A percentile compares a stretch with the other conserved stretches of the same genome.
Conservation (phyloP, 2,797 vertebrate genomes). For the Aythya fuligula region DNA sequence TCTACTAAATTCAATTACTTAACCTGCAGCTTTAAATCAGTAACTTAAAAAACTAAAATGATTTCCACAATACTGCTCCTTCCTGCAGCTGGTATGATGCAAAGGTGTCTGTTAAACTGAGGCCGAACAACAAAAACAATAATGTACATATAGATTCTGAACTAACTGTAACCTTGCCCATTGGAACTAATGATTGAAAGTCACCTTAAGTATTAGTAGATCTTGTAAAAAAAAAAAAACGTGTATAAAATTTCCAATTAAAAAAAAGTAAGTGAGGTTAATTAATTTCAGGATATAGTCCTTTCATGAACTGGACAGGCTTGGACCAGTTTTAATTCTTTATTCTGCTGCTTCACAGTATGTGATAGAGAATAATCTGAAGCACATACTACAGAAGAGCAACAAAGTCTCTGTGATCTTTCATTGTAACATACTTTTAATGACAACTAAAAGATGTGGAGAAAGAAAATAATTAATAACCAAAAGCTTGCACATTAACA, state of each 20-base stretch:
- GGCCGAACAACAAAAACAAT: neutral
- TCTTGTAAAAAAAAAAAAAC: neutral
- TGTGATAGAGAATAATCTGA: neutral
- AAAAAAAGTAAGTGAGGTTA: neutral
- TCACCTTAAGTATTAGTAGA: neutral
- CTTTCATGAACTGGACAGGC: neutral
- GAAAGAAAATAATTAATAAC: neutral
- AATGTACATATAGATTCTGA: neutral
- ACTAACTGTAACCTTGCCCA: neutral
- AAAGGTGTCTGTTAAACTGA: neutral
- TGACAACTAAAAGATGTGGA: neutral
- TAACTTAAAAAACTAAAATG: constrained; percentile 32
- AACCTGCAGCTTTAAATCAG: constrained; percentile 46
- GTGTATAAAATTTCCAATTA: neutral
- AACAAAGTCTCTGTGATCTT: neutral
- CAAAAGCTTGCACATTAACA: neutral
- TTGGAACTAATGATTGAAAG: neutral
- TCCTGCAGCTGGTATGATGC: neutral
- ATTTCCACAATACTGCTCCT: neutral
- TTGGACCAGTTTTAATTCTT: neutral
- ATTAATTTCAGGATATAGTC: neutral
- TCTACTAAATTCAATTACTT: constrained; percentile 27
- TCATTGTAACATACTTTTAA: neutral
- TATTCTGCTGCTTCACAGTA: neutral
- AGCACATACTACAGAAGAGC: neutral